Conservation (phyloP, 2,888 invertebrate genomes). For the Platycnemis pennipes region DNA sequence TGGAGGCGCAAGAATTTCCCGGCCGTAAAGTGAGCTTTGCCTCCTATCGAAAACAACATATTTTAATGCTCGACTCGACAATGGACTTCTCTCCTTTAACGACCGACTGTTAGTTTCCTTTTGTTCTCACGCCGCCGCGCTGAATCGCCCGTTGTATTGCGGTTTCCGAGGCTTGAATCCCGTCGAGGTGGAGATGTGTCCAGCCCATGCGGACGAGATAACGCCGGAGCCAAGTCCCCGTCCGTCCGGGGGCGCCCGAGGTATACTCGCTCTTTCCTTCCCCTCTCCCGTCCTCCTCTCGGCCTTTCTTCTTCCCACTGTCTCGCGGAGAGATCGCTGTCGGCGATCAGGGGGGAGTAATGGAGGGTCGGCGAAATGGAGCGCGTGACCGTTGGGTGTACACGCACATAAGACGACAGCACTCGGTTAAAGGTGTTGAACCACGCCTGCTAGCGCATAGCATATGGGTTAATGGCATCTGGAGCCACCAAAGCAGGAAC, state of each 20-base stretch:
- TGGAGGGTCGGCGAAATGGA: not conserved
- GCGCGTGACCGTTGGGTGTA: slow-evolving; percentile 2
- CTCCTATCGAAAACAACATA: slow-evolving; percentile 14
- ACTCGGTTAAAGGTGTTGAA: slow-evolving; percentile 1
- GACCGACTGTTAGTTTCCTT: not conserved
- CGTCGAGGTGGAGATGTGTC: slow-evolving; percentile 34
- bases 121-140: slow-evolving; percentile 18
- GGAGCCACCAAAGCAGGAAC: slow-evolving; percentile 32
- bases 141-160: slow-evolving; percentile 9
- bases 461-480: slow-evolving; percentile 62
- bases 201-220: slow-evolving; percentile 17
- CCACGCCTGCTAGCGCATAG: not conserved
- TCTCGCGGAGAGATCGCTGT: not conserved
- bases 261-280: not conserved
- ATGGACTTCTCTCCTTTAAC: slow-evolving; percentile 17
- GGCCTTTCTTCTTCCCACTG: not conserved
- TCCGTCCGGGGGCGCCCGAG: slow-evolving; percentile 1
- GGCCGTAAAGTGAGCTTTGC: not conserved
- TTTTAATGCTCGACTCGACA: slow-evolving; percentile 15
- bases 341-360: slow-evolving; percentile 9
- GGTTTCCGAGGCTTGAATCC: slow-evolving; percentile 13
- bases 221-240: slow-evolving; percentile 34
- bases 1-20: not conserved
- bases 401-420: not conserved
- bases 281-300: not conserved